Conservation (phyloP, 2,113 vertebrate species). For the Equus przewalskii region DNA sequence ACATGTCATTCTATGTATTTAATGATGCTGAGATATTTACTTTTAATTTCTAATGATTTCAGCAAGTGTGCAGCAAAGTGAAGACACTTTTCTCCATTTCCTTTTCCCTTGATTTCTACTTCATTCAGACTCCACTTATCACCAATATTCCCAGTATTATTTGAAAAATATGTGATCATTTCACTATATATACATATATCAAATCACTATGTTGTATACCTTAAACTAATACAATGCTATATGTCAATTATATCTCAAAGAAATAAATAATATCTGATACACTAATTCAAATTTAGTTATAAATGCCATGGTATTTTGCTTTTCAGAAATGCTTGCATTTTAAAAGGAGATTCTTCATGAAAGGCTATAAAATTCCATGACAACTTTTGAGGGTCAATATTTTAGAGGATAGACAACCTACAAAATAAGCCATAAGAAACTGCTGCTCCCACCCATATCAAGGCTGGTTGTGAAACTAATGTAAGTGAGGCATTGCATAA, state of each 20-base stretch:
- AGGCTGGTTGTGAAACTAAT: background rate
- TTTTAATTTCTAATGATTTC: background rate
- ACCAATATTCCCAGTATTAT: background rate
- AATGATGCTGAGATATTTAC: background rate
- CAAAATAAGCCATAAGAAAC: background rate
- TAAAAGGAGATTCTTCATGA: background rate
- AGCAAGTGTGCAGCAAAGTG: background rate
- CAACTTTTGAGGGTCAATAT: background rate
- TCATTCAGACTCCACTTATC: background rate
- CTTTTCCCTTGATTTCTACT: background rate
- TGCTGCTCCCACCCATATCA: background rate
- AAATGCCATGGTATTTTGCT: background rate
- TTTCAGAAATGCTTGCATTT: background rate
- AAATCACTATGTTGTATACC: background rate
- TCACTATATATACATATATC: background rate
- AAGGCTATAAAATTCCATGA: background rate
- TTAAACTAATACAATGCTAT: background rate
- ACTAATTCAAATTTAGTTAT: slow-evolving; percentile 16
- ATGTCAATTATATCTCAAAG: background rate
- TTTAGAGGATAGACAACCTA: background rate
- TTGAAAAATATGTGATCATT: slow-evolving; percentile 17
- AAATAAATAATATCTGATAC: background rate
- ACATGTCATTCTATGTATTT: background rate
- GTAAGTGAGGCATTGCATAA: background rate
- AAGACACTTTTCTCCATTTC: background rate